Percentiles rank a stretch among this genome's conserved stretches.
phyloP scores from a whole-genome alignment of 2,797 vertebrate genomes.

The Australoheros facetus region DNA sequence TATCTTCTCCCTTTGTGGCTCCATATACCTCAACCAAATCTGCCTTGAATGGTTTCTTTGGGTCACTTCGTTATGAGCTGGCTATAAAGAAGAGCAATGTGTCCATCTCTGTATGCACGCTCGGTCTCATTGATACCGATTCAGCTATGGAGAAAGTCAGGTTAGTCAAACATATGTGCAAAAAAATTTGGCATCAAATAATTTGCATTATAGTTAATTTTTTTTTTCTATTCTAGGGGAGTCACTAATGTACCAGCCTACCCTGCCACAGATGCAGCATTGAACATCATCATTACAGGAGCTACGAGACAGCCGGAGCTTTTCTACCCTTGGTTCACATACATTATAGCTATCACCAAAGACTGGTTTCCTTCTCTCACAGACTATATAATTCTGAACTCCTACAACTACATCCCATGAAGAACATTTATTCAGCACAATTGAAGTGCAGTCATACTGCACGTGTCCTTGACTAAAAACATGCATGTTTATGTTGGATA shows the following conservation, averaged over 20 bases:
- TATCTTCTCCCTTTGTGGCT: conserved; percentile 78
- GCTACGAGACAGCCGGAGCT: conserved; percentile 71
- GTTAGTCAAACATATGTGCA: conserved; percentile 59
- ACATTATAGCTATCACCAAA: conserved; percentile 52
- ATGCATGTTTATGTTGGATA: background rate
- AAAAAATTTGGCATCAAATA: background rate
- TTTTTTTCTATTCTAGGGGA: conserved; percentile 64
- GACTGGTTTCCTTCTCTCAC: conserved; percentile 77
- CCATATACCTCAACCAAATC: conserved; percentile 87
- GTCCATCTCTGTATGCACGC: conserved; percentile 83
- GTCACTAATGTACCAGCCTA: conserved; percentile 67
- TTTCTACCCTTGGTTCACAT: conserved; percentile 84
- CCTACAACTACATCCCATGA: conserved; percentile 72
- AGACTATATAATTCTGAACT: conserved; percentile 69
- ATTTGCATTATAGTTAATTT: background rate
- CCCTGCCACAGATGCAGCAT: conserved; percentile 83
- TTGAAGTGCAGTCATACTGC: background rate
- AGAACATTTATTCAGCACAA: background rate
- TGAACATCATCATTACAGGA: conserved; percentile 83
- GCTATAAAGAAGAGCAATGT: conserved; percentile 83
- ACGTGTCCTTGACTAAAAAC: background rate
- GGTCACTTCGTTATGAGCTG: conserved; percentile 83
- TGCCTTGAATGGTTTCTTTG: conserved; percentile 89
- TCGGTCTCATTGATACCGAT: conserved; percentile 86
- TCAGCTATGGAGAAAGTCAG: conserved; percentile 79